Evolutionary conservation across 2,888 invertebrate species (phyloP), one percentile per base, ranked within the genome.

Genomic region (Drosophila merina): DNA sequence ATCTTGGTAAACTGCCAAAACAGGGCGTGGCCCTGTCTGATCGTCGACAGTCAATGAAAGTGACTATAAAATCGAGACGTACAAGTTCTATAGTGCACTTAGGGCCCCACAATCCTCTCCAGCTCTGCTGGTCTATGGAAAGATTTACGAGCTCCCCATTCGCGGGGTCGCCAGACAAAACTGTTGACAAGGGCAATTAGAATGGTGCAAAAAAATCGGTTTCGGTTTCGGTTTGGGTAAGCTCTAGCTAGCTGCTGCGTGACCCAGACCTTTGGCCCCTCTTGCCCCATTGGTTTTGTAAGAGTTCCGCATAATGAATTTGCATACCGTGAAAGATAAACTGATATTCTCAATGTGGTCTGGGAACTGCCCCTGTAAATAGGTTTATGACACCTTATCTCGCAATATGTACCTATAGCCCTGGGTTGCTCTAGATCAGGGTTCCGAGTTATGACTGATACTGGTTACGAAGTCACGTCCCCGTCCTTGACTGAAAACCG

Each of bases 151-250:
- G 45, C 47, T 57, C 54, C 50, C n/a, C 36, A 25, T 25, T 31
- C 12, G 14, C 12, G n/a, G n/a, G 45, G 10, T 28, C n/a, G 54
- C 49, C 57, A 67, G 38, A 63, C 68, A 54, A 49, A 68, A 54
- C 69, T 78, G 72, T 81, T 75, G 81, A 75, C 85, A 84, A 73
- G 70, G 60, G 75, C 85, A 84, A 81, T 81, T 81, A 84, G 81
- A 81, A 68, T 71, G 64, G 50, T 45, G 77, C 40, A 42, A 57
- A 67, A 81, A 70, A 74, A 20, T 20, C 20, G 20, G 20, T 20
- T 20, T 64, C 57, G 62, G 68, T 69, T 72, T 62, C 62, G 44
- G 44, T 10, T 42, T 42, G 42, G 42, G 20, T 14, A 14, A 12
- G n/a, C 12, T 10, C 38, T 14, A 14, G 56, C 60, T 20, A 45